Base-by-base conservation (phyloP, 2,888 invertebrate species). In the Pristionchus japonicus region DNA sequence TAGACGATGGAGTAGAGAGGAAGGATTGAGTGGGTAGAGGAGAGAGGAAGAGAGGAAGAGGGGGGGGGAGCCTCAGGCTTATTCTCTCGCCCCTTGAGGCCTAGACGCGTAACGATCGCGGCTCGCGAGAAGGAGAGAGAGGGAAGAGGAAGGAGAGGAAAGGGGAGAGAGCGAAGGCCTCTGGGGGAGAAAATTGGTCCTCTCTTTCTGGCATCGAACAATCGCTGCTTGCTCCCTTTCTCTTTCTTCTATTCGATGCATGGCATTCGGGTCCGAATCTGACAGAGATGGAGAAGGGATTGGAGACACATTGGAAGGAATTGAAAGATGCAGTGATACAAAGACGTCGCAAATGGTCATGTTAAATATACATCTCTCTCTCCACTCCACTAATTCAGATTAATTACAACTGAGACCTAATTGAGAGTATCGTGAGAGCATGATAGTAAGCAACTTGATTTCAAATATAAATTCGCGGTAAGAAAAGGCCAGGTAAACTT, bases 61-160 rank as follows among this genome's bases (percentile, higher is more conserved):
- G 85, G 27, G 52, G 34, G 84, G 47, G 49, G n/a, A 70, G 86
- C 37, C 43, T 43, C 40, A 64, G 67, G 83, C 52, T 57, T 52
- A 34, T 43, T 57, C 83, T 52, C 83, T 57, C 83, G 23, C 83
- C 83, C 83, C 83, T 83, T 83, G 83, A 83, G 83, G 57, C 83
- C 17, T 57, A 83, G 83, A 83, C 83, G 83, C 57, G 83, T 83
- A 83, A 83, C 83, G 83, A 83, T 83, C 83, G 83, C 83, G 83
- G 34, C 83, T 57, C 67, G 86, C 40, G 70, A 86, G 86, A 86
- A 34, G 27, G 23, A 34, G 61, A 84, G 83, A 83, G 83, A 83
- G 57, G 84, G 84, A 57, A 47, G 43, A 57, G 61, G 86, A n/a
- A 31, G 27, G 57, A 47, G 84, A 84, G 84, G 1, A 43, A 64